Evolutionary conservation across 2,797 vertebrate genomes (phyloP).

Genomic region (Xenopus petersii): DNA sequence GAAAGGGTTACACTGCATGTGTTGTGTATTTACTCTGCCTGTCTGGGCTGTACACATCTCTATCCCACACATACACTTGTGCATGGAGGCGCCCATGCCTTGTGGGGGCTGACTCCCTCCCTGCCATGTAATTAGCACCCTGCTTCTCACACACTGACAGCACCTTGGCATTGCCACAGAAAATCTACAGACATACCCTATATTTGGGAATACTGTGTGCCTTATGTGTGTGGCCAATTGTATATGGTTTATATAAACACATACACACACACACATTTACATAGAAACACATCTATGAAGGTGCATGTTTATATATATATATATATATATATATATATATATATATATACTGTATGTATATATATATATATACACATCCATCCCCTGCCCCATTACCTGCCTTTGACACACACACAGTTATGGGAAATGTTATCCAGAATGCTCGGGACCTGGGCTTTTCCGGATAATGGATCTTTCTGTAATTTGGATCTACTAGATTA

Average conservation of each 20-base stretch:
- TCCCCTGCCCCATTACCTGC: too few relatives aligned
- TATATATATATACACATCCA: not conserved
- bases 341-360: not conserved
- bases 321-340: not conserved
- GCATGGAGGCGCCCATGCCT: slow-evolving; percentile 37
- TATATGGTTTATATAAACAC: slow-evolving; percentile 7
- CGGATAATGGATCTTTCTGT: too few relatives aligned
- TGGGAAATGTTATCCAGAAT: too few relatives aligned
- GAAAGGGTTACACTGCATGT: slow-evolving; percentile 29
- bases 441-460: too few relatives aligned
- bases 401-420: too few relatives aligned
- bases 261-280: not conserved
- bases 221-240: slow-evolving; percentile 15
- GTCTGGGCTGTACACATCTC: slow-evolving; percentile 32
- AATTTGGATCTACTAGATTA: too few relatives aligned
- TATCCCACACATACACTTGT: slow-evolving; percentile 42
- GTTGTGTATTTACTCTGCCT: slow-evolving; percentile 7
- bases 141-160: slow-evolving; percentile 47
- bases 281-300: not conserved
- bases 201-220: slow-evolving; percentile 47
- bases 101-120: slow-evolving; percentile 45
- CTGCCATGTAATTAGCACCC: slow-evolving; percentile 49
- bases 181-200: slow-evolving; percentile 50
- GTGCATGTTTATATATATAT: not conserved
- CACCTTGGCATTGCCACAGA: slow-evolving; percentile 48